Conservation (phyloP, 2,797 vertebrate genomes). For the Spheniscus humboldti region DNA sequence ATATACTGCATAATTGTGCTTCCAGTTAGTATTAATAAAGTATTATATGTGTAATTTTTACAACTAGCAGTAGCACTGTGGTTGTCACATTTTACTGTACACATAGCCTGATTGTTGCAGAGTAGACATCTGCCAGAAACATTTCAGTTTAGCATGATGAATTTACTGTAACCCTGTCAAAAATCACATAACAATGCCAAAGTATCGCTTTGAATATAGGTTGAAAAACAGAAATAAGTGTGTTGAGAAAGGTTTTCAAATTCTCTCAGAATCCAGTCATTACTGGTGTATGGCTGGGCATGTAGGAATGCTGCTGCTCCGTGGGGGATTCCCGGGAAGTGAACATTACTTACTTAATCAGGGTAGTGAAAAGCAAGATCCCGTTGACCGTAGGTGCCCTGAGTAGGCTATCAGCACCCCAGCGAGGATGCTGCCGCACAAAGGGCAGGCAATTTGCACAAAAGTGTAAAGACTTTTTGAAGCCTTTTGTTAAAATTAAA, state of each 20-base stretch:
- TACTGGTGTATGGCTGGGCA: slow-evolving; percentile 28
- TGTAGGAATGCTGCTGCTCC: slow-evolving; percentile 30
- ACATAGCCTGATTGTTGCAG: slow-evolving; percentile 84
- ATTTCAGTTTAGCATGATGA: slow-evolving; percentile 93
- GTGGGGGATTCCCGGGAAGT: slow-evolving; percentile 39
- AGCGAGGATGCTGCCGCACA: background rate
- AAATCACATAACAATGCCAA: slow-evolving; percentile 85
- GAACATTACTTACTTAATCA: slow-evolving; percentile 60
- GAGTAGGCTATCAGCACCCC: slow-evolving; percentile 37
- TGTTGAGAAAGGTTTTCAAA: slow-evolving; percentile 68
- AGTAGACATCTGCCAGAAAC: slow-evolving; percentile 93
- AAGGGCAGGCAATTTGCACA: slow-evolving; percentile 31
- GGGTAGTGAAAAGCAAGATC: slow-evolving; percentile 40
- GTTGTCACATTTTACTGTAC: slow-evolving; percentile 80
- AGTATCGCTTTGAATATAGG: slow-evolving; percentile 79
- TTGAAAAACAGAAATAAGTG: slow-evolving; percentile 71
- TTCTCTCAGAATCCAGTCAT: slow-evolving; percentile 69
- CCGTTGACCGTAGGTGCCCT: slow-evolving; percentile 42
- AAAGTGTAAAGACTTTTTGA: slow-evolving; percentile 29
- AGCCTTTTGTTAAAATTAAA: slow-evolving; percentile 27
- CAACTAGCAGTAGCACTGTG: slow-evolving; percentile 30
- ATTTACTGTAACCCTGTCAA: slow-evolving; percentile 90
- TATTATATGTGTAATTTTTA: slow-evolving; percentile 51
- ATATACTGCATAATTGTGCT: slow-evolving; percentile 7
- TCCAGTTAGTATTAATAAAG: slow-evolving; percentile 62